Conservation (phyloP, 2,113 vertebrate genomes). For the Gorsachius goisagi region DNA sequence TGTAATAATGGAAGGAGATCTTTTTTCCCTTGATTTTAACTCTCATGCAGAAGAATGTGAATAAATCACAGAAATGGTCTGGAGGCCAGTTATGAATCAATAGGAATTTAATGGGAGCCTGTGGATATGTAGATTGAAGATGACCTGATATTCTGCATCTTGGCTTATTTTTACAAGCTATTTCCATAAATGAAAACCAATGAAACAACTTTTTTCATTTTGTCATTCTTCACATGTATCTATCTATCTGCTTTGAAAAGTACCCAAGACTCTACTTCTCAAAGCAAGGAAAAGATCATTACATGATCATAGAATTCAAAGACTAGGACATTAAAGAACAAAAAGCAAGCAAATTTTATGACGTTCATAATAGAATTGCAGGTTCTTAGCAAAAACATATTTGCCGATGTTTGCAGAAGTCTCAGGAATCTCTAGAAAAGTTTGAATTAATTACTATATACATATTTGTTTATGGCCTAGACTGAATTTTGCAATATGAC, state of each 20-base stretch:
- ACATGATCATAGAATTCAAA: background rate
- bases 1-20: background rate
- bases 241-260: background rate
- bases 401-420: fast-evolving
- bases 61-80: background rate
- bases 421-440: background rate
- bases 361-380: background rate
- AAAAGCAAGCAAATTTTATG: background rate
- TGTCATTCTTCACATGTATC: background rate
- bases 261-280: background rate
- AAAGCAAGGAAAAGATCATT: background rate
- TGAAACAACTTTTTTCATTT: background rate
- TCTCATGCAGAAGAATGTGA: background rate
- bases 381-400: background rate
- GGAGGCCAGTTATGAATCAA: background rate
- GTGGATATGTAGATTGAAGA: background rate
- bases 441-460: background rate
- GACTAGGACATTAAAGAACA: background rate
- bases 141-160: background rate
- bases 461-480: background rate
- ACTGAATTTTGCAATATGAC: background rate
- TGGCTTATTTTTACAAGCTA: background rate
- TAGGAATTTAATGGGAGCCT: background rate
- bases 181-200: background rate
- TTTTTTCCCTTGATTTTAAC: background rate